phyloP scores from a whole-genome alignment of 2,888 invertebrate species.

The Diarsia brunnea region DNA sequence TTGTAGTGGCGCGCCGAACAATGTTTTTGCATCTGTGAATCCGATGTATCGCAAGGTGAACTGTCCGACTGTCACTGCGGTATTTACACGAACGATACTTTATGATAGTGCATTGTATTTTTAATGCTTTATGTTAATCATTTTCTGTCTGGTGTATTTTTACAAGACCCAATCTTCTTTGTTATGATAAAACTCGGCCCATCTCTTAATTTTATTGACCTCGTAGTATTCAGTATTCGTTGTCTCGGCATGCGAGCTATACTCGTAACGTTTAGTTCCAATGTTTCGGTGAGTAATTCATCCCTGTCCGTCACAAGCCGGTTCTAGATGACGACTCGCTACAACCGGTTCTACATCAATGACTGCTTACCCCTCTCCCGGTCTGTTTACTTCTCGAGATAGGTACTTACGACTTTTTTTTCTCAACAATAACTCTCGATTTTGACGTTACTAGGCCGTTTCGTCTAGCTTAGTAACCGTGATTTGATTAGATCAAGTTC shows the following conservation, averaged over 20 bases:
- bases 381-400: slow-evolving; percentile 79
- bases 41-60: slow-evolving; percentile 60
- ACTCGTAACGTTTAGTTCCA: slow-evolving; percentile 66
- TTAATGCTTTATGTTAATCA: slow-evolving; percentile 21
- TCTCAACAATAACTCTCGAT: slow-evolving; percentile 83
- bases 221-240: slow-evolving; percentile 28
- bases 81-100: slow-evolving; percentile 49
- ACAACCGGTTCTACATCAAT: slow-evolving; percentile 89
- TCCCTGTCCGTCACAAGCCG: slow-evolving; percentile 86
- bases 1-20: slow-evolving; percentile 81
- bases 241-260: slow-evolving; percentile 64
- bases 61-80: slow-evolving; percentile 43
- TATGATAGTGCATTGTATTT: slow-evolving; percentile 39
- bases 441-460: slow-evolving; percentile 79
- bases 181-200: slow-evolving; percentile 24
- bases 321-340: slow-evolving; percentile 78
- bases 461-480: slow-evolving; percentile 50
- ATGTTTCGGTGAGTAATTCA: slow-evolving; percentile 83
- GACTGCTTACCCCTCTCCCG: slow-evolving; percentile 84
- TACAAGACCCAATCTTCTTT: slow-evolving; percentile 21
- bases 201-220: slow-evolving; percentile 38
- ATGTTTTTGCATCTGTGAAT: slow-evolving; percentile 82
- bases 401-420: slow-evolving; percentile 75
- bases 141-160: slow-evolving; percentile 12
- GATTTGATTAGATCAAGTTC: slow-evolving; percentile 27